Percentiles rank a stretch among this genome's conserved stretches.
Evolutionary conservation across 2,888 invertebrate species (phyloP).

Genomic region (Rambutsinella grinnellia): DNA sequence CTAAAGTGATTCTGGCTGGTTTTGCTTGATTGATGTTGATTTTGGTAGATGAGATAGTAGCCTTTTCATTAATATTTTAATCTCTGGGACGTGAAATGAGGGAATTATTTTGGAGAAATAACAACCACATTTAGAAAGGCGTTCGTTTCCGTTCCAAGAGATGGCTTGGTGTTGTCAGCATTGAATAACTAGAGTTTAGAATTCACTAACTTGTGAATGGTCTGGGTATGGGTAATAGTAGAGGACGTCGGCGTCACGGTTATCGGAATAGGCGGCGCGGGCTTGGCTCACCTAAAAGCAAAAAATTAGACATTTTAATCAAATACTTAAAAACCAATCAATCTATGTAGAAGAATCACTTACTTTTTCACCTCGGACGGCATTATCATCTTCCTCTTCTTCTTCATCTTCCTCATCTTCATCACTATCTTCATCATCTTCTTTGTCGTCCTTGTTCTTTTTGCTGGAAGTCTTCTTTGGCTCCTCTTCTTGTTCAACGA

Average conservation of each 20-base stretch:
- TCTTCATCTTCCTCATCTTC: slow-evolving; percentile 65
- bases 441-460: slow-evolving; percentile 62
- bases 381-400: slow-evolving; percentile 61
- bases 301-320: no score
- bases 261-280: slow-evolving; percentile 52
- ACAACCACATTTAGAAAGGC: slow-evolving; percentile 5
- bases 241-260: slow-evolving; percentile 60
- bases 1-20: background rate
- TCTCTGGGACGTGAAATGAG: background rate
- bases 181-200: slow-evolving; percentile 16
- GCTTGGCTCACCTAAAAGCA: slow-evolving; percentile 58
- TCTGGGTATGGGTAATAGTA: slow-evolving; percentile 66
- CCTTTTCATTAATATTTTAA: background rate
- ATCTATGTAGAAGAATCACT: no score
- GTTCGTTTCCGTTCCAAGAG: background rate
- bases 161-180: slow-evolving; percentile 18
- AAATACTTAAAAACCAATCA: no score
- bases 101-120: background rate
- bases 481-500: slow-evolving; percentile 57
- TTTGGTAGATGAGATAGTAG: background rate
- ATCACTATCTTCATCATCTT: slow-evolving; percentile 63
- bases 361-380: no score
- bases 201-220: slow-evolving; percentile 55
- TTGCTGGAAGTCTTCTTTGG: slow-evolving; percentile 43
- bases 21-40: background rate